phyloP scores from a whole-genome alignment of 2,113 vertebrate genomes.

The Arenaria interpres region DNA sequence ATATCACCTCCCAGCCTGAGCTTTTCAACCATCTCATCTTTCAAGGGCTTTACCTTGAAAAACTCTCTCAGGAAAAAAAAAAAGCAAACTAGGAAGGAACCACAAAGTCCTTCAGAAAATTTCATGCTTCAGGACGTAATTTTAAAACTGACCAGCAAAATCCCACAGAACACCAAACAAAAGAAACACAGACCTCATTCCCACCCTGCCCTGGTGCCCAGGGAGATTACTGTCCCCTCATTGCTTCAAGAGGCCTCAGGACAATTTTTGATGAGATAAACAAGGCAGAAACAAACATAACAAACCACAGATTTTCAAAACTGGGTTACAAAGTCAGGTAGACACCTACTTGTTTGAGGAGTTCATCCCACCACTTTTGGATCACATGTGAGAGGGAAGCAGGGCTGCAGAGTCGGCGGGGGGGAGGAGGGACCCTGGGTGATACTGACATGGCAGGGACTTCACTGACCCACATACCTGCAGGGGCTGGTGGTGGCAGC shows the following conservation, averaged over 20 bases:
- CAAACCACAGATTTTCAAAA: background rate
- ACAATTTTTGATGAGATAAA: background rate
- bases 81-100: background rate
- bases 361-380: accelerated
- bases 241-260: background rate
- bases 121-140: background rate
- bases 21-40: background rate
- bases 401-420: accelerated
- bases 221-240: background rate
- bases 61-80: background rate
- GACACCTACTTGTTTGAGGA: accelerated
- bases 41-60: background rate
- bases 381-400: accelerated
- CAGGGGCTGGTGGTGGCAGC: accelerated
- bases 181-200: background rate
- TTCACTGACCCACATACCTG: accelerated
- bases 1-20: background rate
- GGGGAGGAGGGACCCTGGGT: accelerated
- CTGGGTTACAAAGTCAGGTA: accelerated
- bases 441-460: accelerated
- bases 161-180: background rate
- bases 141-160: background rate
- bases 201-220: accelerated
- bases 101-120: background rate
- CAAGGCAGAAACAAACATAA: accelerated